phyloP scores from a whole-genome alignment of 1,140 invertebrate species.

The Zaprionus camerounensis region DNA sequence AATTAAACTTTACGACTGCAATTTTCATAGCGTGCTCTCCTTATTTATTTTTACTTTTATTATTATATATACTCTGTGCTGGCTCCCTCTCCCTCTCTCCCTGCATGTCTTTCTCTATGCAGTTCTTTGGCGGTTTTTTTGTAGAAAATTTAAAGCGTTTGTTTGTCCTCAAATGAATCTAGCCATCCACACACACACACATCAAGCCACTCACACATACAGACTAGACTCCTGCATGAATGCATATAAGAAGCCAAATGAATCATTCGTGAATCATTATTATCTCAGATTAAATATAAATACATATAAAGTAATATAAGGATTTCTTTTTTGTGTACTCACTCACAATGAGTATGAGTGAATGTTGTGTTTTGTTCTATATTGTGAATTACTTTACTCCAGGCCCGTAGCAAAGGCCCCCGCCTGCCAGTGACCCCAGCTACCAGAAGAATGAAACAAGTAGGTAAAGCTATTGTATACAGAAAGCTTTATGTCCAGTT shows the following conservation, averaged over 20 bases:
- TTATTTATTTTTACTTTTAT: slow-evolving; percentile 47
- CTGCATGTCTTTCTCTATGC: neutral
- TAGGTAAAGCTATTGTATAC: too few species aligned
- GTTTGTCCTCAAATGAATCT: neutral
- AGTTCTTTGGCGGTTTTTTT: neutral
- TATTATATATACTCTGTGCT: slow-evolving; percentile 19
- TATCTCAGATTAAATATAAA: too few species aligned
- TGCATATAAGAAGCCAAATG: too few species aligned
- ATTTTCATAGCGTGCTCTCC: slow-evolving; percentile 56
- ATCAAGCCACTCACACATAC: neutral
- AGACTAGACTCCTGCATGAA: neutral
- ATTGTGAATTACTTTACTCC: neutral
- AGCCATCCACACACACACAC: neutral
- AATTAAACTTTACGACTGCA: slow-evolving; percentile 77
- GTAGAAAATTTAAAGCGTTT: neutral
- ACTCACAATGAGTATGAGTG: neutral
- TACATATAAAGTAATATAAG: too few species aligned
- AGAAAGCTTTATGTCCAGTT: too few species aligned
- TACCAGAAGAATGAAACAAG: too few species aligned
- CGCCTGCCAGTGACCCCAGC: too few species aligned
- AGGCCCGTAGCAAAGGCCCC: too few species aligned
- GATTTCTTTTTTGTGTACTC: too few species aligned
- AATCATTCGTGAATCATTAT: too few species aligned
- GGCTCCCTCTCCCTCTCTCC: neutral
- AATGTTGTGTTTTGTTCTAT: neutral